Conservation (phyloP, 1,140 invertebrate genomes). For the Hesperophylax magnus region DNA sequence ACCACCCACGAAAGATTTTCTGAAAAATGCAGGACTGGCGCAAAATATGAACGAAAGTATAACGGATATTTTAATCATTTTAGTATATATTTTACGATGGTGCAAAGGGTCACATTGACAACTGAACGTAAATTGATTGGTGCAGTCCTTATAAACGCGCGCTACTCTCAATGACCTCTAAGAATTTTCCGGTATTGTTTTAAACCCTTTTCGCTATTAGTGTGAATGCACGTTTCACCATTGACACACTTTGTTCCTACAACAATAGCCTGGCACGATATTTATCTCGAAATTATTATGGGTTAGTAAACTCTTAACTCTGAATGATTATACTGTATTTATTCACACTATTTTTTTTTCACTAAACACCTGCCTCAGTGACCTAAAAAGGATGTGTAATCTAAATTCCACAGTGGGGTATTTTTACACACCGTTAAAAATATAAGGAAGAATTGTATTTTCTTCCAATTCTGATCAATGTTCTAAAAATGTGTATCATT, state of each 20-base stretch:
- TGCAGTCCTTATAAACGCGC: background rate
- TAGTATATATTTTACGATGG: background rate
- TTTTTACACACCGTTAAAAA: too few relatives aligned
- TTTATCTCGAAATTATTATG: background rate
- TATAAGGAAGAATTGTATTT: too few relatives aligned
- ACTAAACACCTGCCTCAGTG: too few relatives aligned
- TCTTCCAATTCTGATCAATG: too few relatives aligned
- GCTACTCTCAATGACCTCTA: conserved; percentile 34
- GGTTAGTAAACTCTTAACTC: background rate
- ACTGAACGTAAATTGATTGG: background rate
- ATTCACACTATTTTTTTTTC: too few relatives aligned
- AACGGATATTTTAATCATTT: too few relatives aligned
- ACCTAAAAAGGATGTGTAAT: too few relatives aligned
- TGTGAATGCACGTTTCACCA: background rate
- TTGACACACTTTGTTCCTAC: conserved; percentile 1
- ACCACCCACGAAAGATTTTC: too few relatives aligned
- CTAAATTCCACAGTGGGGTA: too few relatives aligned
- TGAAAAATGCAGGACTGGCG: too few relatives aligned
- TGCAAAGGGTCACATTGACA: background rate
- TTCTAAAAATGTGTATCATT: too few relatives aligned
- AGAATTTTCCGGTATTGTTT: conserved; percentile 20
- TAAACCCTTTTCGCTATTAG: conserved; percentile 19
- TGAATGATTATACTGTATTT: background rate
- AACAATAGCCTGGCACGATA: conserved; percentile 12
- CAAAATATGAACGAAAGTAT: too few relatives aligned